Base-by-base conservation (phyloP, 2,113 vertebrate genomes). In the Anarrhichthys ocellatus region DNA sequence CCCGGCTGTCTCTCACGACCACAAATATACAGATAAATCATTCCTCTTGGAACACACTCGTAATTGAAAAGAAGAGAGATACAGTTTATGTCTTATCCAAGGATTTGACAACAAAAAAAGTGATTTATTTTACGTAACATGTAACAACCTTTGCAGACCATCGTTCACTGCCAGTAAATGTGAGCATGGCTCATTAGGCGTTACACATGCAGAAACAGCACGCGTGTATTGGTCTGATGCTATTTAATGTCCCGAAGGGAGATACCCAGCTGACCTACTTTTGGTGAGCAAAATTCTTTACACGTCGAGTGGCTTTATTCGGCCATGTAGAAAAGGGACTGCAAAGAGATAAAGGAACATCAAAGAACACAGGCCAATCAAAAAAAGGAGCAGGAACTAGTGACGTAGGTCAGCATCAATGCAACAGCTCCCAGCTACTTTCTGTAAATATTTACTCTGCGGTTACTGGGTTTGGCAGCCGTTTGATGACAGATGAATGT, bases 241-340 rank as follows among this genome's bases (percentile, higher is more conserved):
- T 69, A 88, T 87, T 91, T 87, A 84, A 93, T 92, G 91, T 90
- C 92, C 93, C 83, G 40, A 29, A 85, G 93, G 90, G 85, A 93
- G 85, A 93, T 84, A 91, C 86, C 82, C 91, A 90, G 89, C 87
- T 95, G 94, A 95, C 95, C 94, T 95, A 95, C 92, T 95, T 96
- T 92, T 84, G 76, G 82, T 63, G 73, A 86, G 91, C 87, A 92
- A 91, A 89, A 92, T 81, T 90, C 75, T 94, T 91, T 80, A 93
- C 80, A 89, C 87, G 83, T 88, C n/a, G 66, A 88, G 82, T 90
- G 76, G 86, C 75, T 83, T 87, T 59, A 86, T 83, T 92, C 72
- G 73, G 76, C 34, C 72, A 72, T 85, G 72, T 18, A 61, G 34
- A 79, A 67, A 58, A 67, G 58, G 58, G 24, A 82, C 46, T 54